A percentile compares a stretch with the other conserved stretches of the same genome.
phyloP scores from a whole-genome alignment of 2,797 vertebrate species.

The Tadarida brasiliensis region DNA sequence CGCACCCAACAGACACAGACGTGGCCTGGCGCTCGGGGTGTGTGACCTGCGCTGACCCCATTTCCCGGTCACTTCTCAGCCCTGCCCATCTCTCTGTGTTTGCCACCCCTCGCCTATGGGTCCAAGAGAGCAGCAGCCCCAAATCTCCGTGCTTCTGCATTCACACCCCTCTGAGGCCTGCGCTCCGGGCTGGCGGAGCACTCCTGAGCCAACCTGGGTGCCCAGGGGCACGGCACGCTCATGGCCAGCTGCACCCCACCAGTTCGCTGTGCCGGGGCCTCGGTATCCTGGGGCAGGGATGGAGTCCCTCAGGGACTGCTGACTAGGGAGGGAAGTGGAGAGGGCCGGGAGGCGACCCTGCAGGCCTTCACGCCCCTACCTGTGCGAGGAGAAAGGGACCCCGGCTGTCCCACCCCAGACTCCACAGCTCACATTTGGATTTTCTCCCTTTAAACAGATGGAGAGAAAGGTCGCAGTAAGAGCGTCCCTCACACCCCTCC shows the following conservation, averaged over 20 bases:
- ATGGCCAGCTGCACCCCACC: too few species aligned
- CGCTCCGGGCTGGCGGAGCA: neutral
- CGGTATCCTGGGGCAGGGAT: neutral
- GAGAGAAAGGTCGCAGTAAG: neutral
- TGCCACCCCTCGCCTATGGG: fast-evolving
- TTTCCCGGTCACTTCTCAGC: neutral
- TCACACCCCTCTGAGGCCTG: fast-evolving
- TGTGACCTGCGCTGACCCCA: too few species aligned
- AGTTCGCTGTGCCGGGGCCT: neutral
- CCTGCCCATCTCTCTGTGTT: too few species aligned
- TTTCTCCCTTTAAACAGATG: neutral
- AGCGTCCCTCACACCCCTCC: too few species aligned
- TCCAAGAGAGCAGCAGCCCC: neutral
- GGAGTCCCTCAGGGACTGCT: neutral
- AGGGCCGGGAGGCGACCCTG: fast-evolving
- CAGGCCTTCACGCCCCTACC: too few species aligned
- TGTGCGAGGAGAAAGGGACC: neutral
- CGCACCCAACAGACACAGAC: too few species aligned
- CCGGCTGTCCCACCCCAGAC: neutral
- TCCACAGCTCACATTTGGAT: neutral
- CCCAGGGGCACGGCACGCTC: too few species aligned
- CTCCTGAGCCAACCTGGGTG: neutral
- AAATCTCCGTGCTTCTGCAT: too few species aligned
- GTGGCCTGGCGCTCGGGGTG: too few species aligned
- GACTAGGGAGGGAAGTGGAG: too few species aligned